These are phyloP conservation scores for Crocallis elinguaria DNA, from an alignment of 2,888 invertebrate genomes.

Conservation along the genomic window DNA sequence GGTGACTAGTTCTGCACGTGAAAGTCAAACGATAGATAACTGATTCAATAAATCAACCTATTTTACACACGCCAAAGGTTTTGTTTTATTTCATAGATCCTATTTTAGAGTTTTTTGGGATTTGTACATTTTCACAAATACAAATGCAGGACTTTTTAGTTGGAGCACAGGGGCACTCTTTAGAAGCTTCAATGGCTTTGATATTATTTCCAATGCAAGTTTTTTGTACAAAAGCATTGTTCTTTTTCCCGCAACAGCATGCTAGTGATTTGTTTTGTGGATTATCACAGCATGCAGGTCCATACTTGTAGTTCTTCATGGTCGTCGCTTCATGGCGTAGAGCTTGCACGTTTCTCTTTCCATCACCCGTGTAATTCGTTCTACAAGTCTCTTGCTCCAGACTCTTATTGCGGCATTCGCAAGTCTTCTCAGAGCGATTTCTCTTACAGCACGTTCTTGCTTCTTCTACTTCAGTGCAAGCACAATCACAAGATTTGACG, in stretches of 20 bases:
- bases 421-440: background rate
- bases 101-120: no score
- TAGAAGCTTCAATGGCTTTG: background rate
- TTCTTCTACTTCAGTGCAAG: background rate
- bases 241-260: background rate
- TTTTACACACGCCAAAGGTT: no score
- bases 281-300: no score
- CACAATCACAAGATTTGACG: constrained; percentile 27
- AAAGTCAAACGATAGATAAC: no score
- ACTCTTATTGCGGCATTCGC: background rate
- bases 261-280: background rate
- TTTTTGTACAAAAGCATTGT: background rate
- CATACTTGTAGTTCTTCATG: no score
- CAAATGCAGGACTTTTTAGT: background rate
- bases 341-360: background rate
- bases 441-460: constrained; percentile 38
- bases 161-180: background rate
- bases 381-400: background rate
- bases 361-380: background rate
- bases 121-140: background rate
- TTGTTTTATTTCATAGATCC: no score
- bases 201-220: background rate
- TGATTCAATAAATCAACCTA: no score
- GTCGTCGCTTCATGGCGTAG: background rate
- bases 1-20: no score